Base-by-base conservation (phyloP, 2,888 invertebrate species). In the Callosobruchus maculatus region DNA sequence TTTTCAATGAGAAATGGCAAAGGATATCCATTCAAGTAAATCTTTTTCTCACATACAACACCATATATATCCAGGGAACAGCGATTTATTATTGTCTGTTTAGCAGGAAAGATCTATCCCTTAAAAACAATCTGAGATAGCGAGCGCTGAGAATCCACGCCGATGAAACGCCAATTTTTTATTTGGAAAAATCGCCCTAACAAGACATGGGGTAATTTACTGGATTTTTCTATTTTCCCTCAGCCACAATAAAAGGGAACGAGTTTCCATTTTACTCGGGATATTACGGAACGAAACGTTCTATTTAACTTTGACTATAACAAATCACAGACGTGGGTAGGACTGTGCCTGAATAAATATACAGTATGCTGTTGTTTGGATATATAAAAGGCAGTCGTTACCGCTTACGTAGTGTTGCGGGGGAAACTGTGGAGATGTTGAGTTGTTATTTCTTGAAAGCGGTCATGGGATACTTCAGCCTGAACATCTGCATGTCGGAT, bases 291-390 rank as follows among this genome's bases (percentile, higher is more conserved):
- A 20, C 68, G 68, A 68, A 49, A 68, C 68, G 22, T 68, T 68
- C 68, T 68, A 68, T 68, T 68, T 68, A 68, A 68, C 68, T 68
- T 68, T 68, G 68, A 68, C 68, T 68, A 68, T 68, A 68, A 68
- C 68, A 68, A 68, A 68, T 68, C 68, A 68, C 68, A 49, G 13
- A 49, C 49, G 49, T 5, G 49, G 49, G 49, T 49, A 49, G 49
- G 18, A 7, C 49, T 49, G 49, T 18, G 49, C 49, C 9, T 18
- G 13, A 49, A 49, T 49, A 49, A 49, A 49, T 49, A 18, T 49
- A 49, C 49, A 49, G 9, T 49, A 30, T 18, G 13, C 13, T 13
- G 49, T 49, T 18, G 18, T 49, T 49, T 13, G 9, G 49, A 13
- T 49, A 18, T 49, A 49, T 49, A 49, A 49, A 49, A 49, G 49